Conservation (phyloP, 2,888 invertebrate genomes). For the Drosophila koepferae region DNA sequence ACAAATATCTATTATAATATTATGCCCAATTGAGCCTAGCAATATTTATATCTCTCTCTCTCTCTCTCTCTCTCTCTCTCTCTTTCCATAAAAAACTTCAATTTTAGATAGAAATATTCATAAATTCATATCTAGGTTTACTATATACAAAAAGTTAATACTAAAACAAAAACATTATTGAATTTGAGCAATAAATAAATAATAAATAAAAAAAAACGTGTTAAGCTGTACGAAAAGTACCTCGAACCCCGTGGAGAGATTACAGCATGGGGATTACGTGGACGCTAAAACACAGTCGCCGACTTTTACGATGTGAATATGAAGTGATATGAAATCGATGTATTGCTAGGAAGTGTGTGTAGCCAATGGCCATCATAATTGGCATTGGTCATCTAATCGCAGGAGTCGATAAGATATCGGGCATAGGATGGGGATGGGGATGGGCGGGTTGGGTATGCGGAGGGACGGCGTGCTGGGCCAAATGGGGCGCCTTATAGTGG, state of each 20-base stretch:
- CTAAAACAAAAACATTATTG: no score
- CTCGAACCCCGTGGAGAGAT: neutral
- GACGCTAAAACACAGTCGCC: neutral
- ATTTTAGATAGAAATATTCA: no score
- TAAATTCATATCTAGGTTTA: no score
- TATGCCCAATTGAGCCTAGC: no score
- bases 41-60: no score
- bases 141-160: no score
- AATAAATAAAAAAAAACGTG: neutral
- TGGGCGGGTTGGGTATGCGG: neutral
- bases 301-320: neutral
- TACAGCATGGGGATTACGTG: constrained; percentile 8
- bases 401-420: constrained; percentile 38
- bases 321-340: neutral
- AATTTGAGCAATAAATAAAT: no score
- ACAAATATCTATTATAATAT: no score
- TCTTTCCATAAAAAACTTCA: no score
- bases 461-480: no score
- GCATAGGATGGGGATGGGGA: neutral
- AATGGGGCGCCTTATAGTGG: neutral
- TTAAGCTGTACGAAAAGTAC: neutral
- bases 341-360: neutral
- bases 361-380: constrained; percentile 25
- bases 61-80: no score
- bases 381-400: constrained; percentile 46